Evolutionary conservation across 1,140 invertebrate genomes (phyloP), one percentile per base, ranked within the genome.

Genomic region (Samia ricini): DNA sequence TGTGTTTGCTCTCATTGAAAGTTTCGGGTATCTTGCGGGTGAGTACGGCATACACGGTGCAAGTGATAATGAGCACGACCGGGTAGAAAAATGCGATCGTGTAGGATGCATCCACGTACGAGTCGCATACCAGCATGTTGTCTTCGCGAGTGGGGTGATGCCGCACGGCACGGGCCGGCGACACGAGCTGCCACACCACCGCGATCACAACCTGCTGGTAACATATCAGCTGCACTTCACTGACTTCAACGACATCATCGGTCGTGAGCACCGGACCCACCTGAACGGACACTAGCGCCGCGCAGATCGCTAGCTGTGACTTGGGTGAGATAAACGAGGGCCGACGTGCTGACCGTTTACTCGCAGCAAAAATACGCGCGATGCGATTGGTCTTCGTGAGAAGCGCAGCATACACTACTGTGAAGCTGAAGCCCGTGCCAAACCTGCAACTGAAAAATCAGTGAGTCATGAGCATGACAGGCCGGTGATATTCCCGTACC

Each of bases 1-100:
- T 98, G 89, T 96, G 95, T 85, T 98, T 98, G 68, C 96, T 97
- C 90, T 99, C 97, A 85, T 98, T 98, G 90, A 98, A 99, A 19
- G 96, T 97, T 90, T 98, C 97, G 0, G 97, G 97, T 67, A 98
- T 98, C 91, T 98, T 98, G 61, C 97, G 93, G 2, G 96, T 98
- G 8, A 97, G 92, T 0, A 98, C 94, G 2, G 97, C 97, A 81
- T 98, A 98, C 19, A 97, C 93, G 0, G 97, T 97, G 83, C 97
- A 98, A 12, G 97, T 92, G 12, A 97, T 88, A 66, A 98, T 97
- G 24, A 98, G 92, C 26, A 97, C 90, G 68, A 98, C 95, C 1
- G 97, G 97, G 92, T 97, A 98, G 69, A 94, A 95, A 86, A 98
- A 97, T 10, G 95, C 96, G 67, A 97, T 95, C 93, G 96, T 96